Conservation (phyloP, 2,888 invertebrate species). For the Hyppa rectilinea region DNA sequence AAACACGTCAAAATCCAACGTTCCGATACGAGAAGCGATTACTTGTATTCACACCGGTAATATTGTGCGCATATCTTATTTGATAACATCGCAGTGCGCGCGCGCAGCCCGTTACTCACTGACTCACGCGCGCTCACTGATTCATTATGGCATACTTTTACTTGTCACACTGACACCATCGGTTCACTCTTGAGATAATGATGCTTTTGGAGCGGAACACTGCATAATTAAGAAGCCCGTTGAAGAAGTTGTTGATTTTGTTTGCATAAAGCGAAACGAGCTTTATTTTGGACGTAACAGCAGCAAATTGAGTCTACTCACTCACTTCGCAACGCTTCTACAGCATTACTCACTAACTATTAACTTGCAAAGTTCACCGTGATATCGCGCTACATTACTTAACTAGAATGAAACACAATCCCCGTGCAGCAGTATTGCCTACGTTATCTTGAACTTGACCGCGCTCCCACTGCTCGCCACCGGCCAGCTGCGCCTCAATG, state of each 20-base stretch:
- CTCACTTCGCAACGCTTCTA: neutral
- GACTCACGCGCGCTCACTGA: slow-evolving; percentile 57
- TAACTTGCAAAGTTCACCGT: neutral
- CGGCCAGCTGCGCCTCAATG: slow-evolving; percentile 17
- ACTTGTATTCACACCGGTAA: slow-evolving; percentile 22
- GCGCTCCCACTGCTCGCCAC: neutral
- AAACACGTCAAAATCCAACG: slow-evolving; percentile 14
- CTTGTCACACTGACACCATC: slow-evolving; percentile 62
- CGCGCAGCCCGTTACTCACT: slow-evolving; percentile 50
- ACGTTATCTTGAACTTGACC: slow-evolving; percentile 64
- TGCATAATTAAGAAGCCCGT: slow-evolving; percentile 14
- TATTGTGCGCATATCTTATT: slow-evolving; percentile 51
- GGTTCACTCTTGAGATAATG: slow-evolving; percentile 39
- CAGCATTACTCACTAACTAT: neutral
- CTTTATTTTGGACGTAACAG: neutral
- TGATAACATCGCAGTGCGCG: slow-evolving; percentile 57
- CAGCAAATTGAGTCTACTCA: neutral
- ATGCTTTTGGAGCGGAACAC: slow-evolving; percentile 23
- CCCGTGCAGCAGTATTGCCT: slow-evolving; percentile 29
- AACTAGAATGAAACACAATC: slow-evolving; percentile 35
- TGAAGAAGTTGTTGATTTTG: slow-evolving; percentile 26
- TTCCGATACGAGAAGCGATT: slow-evolving; percentile 22
- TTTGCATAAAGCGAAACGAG: slow-evolving; percentile 21
- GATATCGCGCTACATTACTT: slow-evolving; percentile 14
- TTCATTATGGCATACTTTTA: slow-evolving; percentile 69